phyloP scores from a whole-genome alignment of 53 echinoderm and acorn worm species.

The Echinometra lucunter region DNA sequence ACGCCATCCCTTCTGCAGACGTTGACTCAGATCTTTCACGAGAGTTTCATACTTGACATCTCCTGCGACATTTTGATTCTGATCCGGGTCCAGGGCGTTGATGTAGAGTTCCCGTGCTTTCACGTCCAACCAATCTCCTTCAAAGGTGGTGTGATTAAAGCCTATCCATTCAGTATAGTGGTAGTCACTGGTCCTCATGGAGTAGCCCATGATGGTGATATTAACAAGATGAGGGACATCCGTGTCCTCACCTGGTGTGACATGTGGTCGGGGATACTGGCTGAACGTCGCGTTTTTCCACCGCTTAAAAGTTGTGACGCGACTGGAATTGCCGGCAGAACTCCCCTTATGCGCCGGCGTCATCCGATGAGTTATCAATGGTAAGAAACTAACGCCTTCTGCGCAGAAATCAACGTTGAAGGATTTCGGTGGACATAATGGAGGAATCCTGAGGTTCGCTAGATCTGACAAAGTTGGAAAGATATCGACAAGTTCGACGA shows the following conservation, averaged over 20 bases:
- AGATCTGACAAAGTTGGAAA: slow-evolving; percentile 92
- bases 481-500: slow-evolving; percentile 91
- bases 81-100: slow-evolving; percentile 68
- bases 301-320: neutral
- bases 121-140: slow-evolving; percentile 76
- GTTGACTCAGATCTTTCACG: slow-evolving; percentile 54
- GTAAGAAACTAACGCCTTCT: slow-evolving; percentile 89
- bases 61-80: slow-evolving; percentile 83
- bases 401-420: slow-evolving; percentile 79
- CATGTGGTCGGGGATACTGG: slow-evolving; percentile 85
- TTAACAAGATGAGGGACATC: slow-evolving; percentile 81
- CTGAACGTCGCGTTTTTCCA: slow-evolving; percentile 95
- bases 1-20: slow-evolving; percentile 69
- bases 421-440: slow-evolving; percentile 81
- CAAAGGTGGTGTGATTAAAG: slow-evolving; percentile 79
- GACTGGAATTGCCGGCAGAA: neutral
- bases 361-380: slow-evolving; percentile 67
- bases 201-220: slow-evolving; percentile 81
- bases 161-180: slow-evolving; percentile 86
- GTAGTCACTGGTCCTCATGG: slow-evolving; percentile 69
- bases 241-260: slow-evolving; percentile 62
- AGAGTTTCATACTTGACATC: slow-evolving; percentile 44
- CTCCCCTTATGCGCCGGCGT: no score
- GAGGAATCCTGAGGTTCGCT: slow-evolving; percentile 78
- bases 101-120: slow-evolving; percentile 84